Base-by-base conservation (phyloP, 2,113 vertebrate species). In the Nothoprocta perdicaria region DNA sequence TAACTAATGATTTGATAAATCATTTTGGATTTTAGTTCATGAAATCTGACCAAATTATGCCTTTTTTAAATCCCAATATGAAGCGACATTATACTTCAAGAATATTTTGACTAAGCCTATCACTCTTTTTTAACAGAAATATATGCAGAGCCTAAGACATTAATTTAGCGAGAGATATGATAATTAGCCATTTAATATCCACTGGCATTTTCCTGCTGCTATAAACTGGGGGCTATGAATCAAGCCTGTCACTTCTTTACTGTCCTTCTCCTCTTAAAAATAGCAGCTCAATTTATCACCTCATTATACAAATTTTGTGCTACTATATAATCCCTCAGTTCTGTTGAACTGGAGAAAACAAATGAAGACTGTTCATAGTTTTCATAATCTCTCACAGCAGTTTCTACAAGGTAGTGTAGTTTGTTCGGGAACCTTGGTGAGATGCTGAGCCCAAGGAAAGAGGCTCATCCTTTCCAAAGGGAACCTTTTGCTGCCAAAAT, bases 181-280 rank as follows among this genome's bases (percentile, higher is more conserved):
- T 91, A 91, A 94, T 95, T 88, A 93, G 88, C 16, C 48, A 81
- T 90, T 94, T 91, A 91, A 94, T 86, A 62, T 79, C 88, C 45
- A 69, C 60, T 95, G 92, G 38, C 91, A 96, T 94, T 95, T 95
- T 87, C 63, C 69, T 63, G 38, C 41, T 12, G 76, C 66, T 80
- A 60, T 77, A 92, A 95, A 88, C 74, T 48, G 50, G 69, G 24
- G 29, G 26, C n/a, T 95, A 81, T 3, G 4, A 93, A 94, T 86
- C 65, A 88, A 90, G n/a, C 27, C 45, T 93, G 83, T 91, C 77
- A 81, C 40, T 88, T 78, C 83, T 93, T 91, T 72, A 31, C 27
- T 62, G 46, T 91, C n/a, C 26, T 95, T 85, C 41, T 24, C 17
- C 74, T 86, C 69, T 86, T 79, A 75, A 88, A 94, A 89, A 81